Base-by-base conservation (phyloP, 2,113 vertebrate species). In the human (Homo sapiens) region DNA sequence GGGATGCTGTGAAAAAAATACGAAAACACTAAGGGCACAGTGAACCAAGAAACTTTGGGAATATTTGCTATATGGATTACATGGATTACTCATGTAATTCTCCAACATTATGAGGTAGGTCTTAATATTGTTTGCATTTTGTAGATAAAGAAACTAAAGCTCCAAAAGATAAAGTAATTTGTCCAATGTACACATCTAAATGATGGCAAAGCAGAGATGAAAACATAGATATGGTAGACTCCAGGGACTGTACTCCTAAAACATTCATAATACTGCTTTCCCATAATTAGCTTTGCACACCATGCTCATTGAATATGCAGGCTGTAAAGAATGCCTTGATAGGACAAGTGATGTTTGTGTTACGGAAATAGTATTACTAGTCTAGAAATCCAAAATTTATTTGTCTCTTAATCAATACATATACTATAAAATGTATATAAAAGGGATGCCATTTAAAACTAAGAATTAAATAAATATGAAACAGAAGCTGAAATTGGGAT, bases 141-240 rank as follows among this genome's bases (percentile, higher is more conserved):
- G 73, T 64, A 64, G 27, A 76, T 64, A 79, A 83, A 50, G 38
- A 95, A 93, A 87, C 30, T 38, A 93, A 93, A 20, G 4, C 5
- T 93, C 25, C 22, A 90, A 86, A 45, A 92, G 13, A 79, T 86
- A 12, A 94, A 91, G 27, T 75, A 59, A 94, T 90, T 94, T 95
- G 16, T 8, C 27, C 27, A 93, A 64, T 25, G 32, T 75, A 61
- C 13, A 11, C 43, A 91, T 6, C 59, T 73, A 93, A 90, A 30
- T 79, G 45, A 93, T 40, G 13, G 55, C 45, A 94, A 80, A 86
- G 23, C 50, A 55, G 45, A 55, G 5, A 64, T 93, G 43, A 89
- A 35, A 89, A 72, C 3, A 13, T 38, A 89, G 18, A 50, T 75
- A 4, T 22, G 43, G 48, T 32, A 96, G 52, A 93, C 61, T 88